Percentiles rank a stretch among this genome's conserved stretches.
Conservation (phyloP, 1,140 invertebrate species). For the Tetramorium alpestre region DNA sequence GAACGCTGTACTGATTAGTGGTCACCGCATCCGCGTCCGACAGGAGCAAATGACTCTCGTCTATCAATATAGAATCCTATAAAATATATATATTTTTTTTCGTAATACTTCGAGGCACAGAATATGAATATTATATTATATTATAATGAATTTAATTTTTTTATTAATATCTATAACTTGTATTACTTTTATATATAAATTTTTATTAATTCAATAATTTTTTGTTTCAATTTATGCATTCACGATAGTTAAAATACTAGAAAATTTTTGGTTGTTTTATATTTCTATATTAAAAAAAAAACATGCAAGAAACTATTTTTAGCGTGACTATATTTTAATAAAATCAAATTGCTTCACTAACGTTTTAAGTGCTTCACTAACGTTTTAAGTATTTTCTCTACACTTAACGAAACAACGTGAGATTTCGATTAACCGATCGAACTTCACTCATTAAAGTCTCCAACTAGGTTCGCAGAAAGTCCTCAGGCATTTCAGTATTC, state of each 20-base stretch:
- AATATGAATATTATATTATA: background rate
- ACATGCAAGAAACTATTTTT: background rate
- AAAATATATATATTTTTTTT: constrained; percentile 25
- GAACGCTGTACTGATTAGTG: constrained; percentile 79
- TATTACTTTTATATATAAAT: background rate
- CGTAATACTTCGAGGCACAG: background rate
- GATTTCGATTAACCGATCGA: constrained; percentile 42
- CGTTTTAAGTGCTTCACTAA: too few relatives aligned
- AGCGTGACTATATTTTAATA: background rate
- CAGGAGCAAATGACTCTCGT: constrained; percentile 79
- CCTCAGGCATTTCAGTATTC: constrained; percentile 16
- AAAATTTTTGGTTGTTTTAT: background rate
- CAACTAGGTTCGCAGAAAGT: constrained; percentile 35
- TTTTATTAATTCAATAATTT: background rate
- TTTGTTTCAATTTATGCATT: background rate
- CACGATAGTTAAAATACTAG: too few relatives aligned
- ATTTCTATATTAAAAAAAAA: background rate
- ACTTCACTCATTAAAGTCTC: constrained; percentile 42
- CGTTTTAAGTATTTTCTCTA: constrained; percentile 20
- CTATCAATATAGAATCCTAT: constrained; percentile 79
- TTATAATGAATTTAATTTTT: background rate
- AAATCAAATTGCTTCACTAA: background rate
- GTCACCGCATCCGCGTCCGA: constrained; percentile 78
- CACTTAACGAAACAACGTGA: background rate
- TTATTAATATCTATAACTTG: background rate